These are phyloP conservation scores for Rhogogaster chlorosoma DNA, from an alignment of 2,888 invertebrate species.

Conservation along the genomic window DNA sequence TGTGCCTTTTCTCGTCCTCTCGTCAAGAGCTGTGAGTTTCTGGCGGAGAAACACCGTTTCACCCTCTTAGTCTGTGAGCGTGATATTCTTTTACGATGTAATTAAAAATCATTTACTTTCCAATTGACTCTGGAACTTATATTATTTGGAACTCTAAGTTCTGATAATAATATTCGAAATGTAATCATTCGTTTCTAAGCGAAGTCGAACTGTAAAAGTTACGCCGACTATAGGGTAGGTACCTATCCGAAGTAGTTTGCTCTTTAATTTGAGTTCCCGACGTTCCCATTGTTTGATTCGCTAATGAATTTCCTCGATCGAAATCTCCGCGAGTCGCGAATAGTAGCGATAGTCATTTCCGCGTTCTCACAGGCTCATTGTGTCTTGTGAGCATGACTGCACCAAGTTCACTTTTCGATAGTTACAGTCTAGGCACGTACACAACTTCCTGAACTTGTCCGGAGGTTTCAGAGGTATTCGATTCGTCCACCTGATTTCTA, in stretches of 20 bases:
- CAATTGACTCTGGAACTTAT: not conserved
- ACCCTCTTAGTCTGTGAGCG: not conserved
- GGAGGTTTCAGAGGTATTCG: conserved; percentile 72
- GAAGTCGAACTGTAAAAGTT: conserved; percentile 21
- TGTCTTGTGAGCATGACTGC: conserved; percentile 7
- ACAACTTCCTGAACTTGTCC: conserved; percentile 76
- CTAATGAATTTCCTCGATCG: conserved; percentile 41
- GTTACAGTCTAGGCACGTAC: conserved; percentile 75
- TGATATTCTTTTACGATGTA: not conserved
- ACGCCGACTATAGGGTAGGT: not conserved
- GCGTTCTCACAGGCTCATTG: conserved; percentile 11
- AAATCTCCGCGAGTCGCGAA: conserved; percentile 37
- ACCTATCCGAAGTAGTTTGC: conserved; percentile 11
- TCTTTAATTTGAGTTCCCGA: conserved; percentile 43
- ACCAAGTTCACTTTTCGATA: conserved; percentile 51
- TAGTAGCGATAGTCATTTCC: conserved; percentile 41
- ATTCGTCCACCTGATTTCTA: conserved; percentile 35
- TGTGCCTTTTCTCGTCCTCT: conserved; percentile 9
- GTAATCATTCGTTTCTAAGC: conserved; percentile 13
- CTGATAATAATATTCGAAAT: not conserved
- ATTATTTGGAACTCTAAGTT: not conserved
- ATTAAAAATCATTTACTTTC: not conserved
- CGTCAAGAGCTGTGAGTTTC: not conserved
- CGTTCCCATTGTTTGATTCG: conserved; percentile 26
- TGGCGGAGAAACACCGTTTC: not conserved